Base-by-base conservation (phyloP, 2,888 invertebrate species). In the Clusia tigrina region DNA sequence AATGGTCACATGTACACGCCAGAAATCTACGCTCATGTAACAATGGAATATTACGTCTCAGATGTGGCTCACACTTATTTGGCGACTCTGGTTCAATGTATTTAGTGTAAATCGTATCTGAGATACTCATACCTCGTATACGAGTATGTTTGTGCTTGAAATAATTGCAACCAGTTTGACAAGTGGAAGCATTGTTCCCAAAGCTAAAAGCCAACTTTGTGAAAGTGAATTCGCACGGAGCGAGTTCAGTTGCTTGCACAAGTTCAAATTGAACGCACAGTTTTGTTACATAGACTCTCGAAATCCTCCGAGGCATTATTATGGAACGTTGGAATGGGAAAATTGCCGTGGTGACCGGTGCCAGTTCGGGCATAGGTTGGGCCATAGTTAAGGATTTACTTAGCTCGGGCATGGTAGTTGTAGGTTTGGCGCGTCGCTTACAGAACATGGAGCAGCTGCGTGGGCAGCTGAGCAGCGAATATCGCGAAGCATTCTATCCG, bases 321-420 rank as follows among this genome's bases (percentile, higher is more conserved):
- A 80, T 80, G 78, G 76, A 80, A 58, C 77, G 78, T 59, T 80
- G 80, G 80, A 66, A 64, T 32, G 76, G 72, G 38, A 78, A 77
- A 71, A 84, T 87, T 0, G 89, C 88, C 0, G 83, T 89, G 24
- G 88, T 89, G 53, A 89, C 88, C 0, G 89, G 89, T 17, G 88
- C 88, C 6, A 88, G 77, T 68, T 74, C 86, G 0, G 89, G 89
- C 12, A 88, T 89, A 58, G 89, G 87, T 18, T 85, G 84, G 54
- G 83, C 84, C 1, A 82, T 85, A 32, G 80, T 81, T 2, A 75
- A 78, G 56, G 80, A 81, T 48, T 77, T 88, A 2, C 83, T 85
- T 1, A 75, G 79, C 52, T 77, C 82, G 20, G 88, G 87, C 9
- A 73, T 88, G 72, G 83, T 83, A 37, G 88, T 88, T 0, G 81